phyloP scores from a whole-genome alignment of 2,888 invertebrate species.

The Nebria salina region DNA sequence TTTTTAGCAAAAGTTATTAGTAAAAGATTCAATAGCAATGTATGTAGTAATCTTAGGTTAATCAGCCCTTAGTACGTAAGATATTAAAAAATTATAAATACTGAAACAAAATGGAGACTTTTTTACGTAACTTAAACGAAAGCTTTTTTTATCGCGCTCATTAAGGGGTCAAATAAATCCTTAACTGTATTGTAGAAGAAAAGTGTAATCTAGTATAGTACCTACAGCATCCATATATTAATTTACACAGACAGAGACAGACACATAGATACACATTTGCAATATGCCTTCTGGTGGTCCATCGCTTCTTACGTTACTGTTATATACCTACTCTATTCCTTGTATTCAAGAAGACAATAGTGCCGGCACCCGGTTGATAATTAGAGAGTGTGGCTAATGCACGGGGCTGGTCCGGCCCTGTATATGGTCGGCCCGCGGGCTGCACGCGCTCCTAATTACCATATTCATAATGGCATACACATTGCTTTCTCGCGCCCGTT shows the following conservation, averaged over 20 bases:
- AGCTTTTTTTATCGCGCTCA: too few relatives aligned
- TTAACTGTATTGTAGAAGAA: too few relatives aligned
- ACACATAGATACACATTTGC: neutral
- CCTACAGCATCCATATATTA: neutral
- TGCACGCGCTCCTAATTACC: conserved; percentile 47
- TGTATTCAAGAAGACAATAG: conserved; percentile 41
- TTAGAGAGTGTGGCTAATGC: conserved; percentile 46
- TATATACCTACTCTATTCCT: too few relatives aligned
- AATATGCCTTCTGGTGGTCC: conserved; percentile 12
- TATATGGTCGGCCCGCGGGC: conserved; percentile 37
- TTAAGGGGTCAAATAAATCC: too few relatives aligned
- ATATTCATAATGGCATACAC: conserved; percentile 44
- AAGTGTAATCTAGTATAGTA: neutral
- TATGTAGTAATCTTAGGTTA: too few relatives aligned
- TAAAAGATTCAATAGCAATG: too few relatives aligned
- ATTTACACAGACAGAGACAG: neutral
- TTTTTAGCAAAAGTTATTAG: too few relatives aligned
- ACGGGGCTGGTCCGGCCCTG: conserved; percentile 33
- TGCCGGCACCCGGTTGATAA: conserved; percentile 49
- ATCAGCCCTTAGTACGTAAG: too few relatives aligned
- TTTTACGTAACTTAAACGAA: too few relatives aligned
- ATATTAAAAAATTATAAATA: too few relatives aligned
- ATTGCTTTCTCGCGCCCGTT: conserved; percentile 20
- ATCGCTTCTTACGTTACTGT: conserved; percentile 4
- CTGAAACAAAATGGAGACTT: too few relatives aligned